Percentiles rank a stretch among this genome's conserved stretches.
These are phyloP conservation scores for Antitype chi DNA, from an alignment of 2,888 invertebrate genomes.

Conservation along the genomic window DNA sequence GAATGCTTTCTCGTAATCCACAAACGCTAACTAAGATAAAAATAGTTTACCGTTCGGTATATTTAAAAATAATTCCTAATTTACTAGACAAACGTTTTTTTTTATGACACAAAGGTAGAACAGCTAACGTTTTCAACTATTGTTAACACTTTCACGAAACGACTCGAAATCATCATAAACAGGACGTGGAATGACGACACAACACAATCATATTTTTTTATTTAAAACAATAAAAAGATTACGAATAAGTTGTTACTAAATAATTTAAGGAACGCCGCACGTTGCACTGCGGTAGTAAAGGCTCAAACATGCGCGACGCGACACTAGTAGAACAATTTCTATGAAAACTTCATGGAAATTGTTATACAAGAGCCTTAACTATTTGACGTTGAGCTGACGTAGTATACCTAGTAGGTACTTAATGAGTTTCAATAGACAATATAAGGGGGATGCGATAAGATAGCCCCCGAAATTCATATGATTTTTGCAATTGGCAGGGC, in stretches of 20 bases:
- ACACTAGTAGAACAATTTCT: too few relatives aligned
- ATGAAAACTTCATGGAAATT: too few relatives aligned
- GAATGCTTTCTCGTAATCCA: not conserved
- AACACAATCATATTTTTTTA: conserved; percentile 33
- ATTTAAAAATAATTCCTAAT: not conserved
- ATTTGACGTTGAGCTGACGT: not conserved
- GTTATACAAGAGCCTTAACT: not conserved
- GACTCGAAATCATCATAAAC: not conserved
- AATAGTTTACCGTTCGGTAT: not conserved
- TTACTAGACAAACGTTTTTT: not conserved
- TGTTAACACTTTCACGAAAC: conserved; percentile 17
- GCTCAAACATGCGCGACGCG: too few relatives aligned
- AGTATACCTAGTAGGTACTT: not conserved
- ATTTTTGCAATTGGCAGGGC: too few relatives aligned
- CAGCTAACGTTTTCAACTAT: not conserved
- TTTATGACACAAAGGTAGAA: too few relatives aligned
- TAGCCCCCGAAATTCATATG: too few relatives aligned
- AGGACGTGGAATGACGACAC: conserved; percentile 16
- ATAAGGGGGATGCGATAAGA: not conserved
- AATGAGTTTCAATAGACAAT: not conserved
- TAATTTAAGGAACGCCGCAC: not conserved
- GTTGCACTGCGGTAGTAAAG: too few relatives aligned
- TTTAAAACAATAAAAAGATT: conserved; percentile 40
- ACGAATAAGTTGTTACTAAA: conserved; percentile 13
- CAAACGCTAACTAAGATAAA: not conserved